Conservation (phyloP, 2,888 invertebrate genomes). For the Drosophila formosana region DNA sequence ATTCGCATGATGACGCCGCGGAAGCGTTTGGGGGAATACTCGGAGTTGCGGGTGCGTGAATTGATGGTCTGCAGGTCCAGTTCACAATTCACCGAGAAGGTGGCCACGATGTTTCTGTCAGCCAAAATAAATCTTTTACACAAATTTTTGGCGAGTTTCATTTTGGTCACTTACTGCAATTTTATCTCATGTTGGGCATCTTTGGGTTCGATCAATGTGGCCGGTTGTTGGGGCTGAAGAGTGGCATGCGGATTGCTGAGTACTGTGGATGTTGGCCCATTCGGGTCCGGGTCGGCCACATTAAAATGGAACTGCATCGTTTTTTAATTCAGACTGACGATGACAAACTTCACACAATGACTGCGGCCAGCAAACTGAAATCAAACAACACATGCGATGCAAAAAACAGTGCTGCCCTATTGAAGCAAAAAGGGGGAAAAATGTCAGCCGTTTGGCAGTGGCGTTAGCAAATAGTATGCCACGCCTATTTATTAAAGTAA, state of each 20-base stretch:
- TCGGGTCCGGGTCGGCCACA: slow-evolving; percentile 57
- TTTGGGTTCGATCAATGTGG: slow-evolving; percentile 86
- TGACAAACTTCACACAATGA: background rate
- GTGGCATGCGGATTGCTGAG: slow-evolving; percentile 75
- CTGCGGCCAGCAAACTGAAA: slow-evolving; percentile 2
- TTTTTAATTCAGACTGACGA: slow-evolving; percentile 26
- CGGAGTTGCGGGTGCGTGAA: slow-evolving; percentile 92
- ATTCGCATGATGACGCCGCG: slow-evolving; percentile 94
- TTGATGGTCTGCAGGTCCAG: slow-evolving; percentile 91
- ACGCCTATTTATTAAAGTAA: slow-evolving; percentile 20
- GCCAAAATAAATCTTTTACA: background rate
- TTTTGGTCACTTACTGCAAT: slow-evolving; percentile 86
- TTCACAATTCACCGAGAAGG: slow-evolving; percentile 90
- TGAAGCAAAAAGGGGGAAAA: slow-evolving; percentile 7
- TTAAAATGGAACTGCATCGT: slow-evolving; percentile 75
- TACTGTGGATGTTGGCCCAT: slow-evolving; percentile 10
- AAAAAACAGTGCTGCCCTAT: slow-evolving; percentile 39
- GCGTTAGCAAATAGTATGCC: slow-evolving; percentile 34
- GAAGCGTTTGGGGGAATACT: slow-evolving; percentile 93
- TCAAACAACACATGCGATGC: slow-evolving; percentile 31
- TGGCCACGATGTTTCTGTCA: slow-evolving; percentile 92
- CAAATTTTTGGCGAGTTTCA: background rate
- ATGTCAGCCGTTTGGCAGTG: background rate
- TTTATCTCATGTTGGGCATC: slow-evolving; percentile 88
- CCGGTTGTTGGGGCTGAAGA: slow-evolving; percentile 85